phyloP scores from a whole-genome alignment of 2,888 invertebrate species.

The Drosophila meridiana region DNA sequence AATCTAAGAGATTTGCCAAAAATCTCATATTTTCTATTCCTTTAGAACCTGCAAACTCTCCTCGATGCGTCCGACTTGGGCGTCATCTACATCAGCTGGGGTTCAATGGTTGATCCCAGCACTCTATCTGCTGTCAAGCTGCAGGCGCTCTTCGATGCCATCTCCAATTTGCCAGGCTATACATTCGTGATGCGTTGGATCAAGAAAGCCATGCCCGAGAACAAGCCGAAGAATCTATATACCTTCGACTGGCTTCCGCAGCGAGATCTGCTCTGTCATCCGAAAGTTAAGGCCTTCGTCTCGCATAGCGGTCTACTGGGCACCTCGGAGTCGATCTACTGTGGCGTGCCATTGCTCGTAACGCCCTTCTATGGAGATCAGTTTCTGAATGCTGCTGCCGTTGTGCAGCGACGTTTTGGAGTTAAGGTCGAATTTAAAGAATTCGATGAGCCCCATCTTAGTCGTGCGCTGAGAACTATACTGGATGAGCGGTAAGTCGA shows the following conservation, averaged over 20 bases:
- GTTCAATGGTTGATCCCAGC: slow-evolving; percentile 88
- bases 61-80: slow-evolving; percentile 78
- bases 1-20: background rate
- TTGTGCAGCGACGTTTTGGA: slow-evolving; percentile 86
- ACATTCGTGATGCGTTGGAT: slow-evolving; percentile 90
- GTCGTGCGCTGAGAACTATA: slow-evolving; percentile 84
- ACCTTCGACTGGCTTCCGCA: slow-evolving; percentile 89
- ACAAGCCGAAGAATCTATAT: slow-evolving; percentile 87
- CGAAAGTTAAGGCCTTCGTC: slow-evolving; percentile 88
- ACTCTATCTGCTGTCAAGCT: slow-evolving; percentile 86
- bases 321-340: slow-evolving; percentile 87
- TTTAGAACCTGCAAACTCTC: slow-evolving; percentile 43
- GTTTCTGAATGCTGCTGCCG: slow-evolving; percentile 86
- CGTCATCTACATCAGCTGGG: slow-evolving; percentile 89
- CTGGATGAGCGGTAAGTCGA: slow-evolving; percentile 58
- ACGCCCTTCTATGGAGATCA: slow-evolving; percentile 90
- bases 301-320: slow-evolving; percentile 91
- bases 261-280: slow-evolving; percentile 89
- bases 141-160: slow-evolving; percentile 85
- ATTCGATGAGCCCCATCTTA: slow-evolving; percentile 86
- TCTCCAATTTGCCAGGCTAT: slow-evolving; percentile 85
- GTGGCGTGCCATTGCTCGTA: slow-evolving; percentile 88
- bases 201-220: slow-evolving; percentile 86
- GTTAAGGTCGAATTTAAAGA: slow-evolving; percentile 85
- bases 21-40: background rate